phyloP scores from a whole-genome alignment of 2,113 vertebrate species.

The Calypte anna region DNA sequence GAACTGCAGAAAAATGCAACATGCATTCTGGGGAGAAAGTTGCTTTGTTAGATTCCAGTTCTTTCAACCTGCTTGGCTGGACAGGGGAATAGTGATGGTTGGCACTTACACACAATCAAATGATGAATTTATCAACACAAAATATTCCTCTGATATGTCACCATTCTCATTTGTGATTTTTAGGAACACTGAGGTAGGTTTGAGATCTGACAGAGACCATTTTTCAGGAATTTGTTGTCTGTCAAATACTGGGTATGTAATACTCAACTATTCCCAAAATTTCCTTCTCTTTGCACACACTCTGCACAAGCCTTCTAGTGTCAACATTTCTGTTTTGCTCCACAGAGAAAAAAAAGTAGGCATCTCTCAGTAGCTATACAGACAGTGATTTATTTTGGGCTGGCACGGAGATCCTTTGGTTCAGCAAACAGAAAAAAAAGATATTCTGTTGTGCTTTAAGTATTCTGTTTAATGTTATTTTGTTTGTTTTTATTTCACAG shows the following conservation, averaged over 20 bases:
- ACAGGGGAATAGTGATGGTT: neutral
- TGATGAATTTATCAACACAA: neutral
- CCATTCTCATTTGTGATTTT: neutral
- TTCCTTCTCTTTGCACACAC: neutral
- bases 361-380: neutral
- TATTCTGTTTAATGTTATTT: neutral
- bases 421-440: neutral
- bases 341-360: neutral
- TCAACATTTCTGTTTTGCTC: neutral
- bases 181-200: neutral
- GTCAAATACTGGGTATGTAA: neutral
- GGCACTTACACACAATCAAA: neutral
- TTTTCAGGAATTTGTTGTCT: neutral
- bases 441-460: neutral
- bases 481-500: slow-evolving; percentile 72
- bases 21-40: neutral
- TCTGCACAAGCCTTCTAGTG: neutral
- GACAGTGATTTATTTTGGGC: neutral
- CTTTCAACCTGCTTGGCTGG: neutral
- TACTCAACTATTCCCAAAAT: neutral
- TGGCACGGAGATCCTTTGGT: neutral
- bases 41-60: neutral
- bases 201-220: neutral
- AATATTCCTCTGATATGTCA: neutral
- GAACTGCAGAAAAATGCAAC: neutral